phyloP scores from a whole-genome alignment of 2,797 vertebrate genomes.

The Diplodus puntazzo region DNA sequence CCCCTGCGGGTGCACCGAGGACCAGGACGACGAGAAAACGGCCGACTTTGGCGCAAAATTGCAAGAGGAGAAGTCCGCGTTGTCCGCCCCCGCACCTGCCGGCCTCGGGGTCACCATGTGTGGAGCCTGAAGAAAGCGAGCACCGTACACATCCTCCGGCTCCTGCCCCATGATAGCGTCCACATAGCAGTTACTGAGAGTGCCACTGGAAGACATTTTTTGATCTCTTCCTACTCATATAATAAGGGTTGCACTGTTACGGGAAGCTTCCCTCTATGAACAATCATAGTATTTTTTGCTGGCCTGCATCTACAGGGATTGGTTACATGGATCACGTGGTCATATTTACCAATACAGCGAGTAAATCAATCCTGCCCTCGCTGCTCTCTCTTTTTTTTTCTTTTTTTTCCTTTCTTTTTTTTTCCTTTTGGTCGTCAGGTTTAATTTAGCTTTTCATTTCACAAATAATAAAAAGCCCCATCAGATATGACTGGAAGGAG shows the following conservation, averaged over 20 bases:
- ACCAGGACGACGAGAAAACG: conserved; percentile 94
- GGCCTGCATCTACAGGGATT: conserved; percentile 96
- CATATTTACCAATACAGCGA: conserved; percentile 99
- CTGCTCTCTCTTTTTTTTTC: conserved; percentile 69
- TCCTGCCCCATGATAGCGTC: conserved; percentile 97
- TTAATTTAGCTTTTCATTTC: conserved; percentile 80
- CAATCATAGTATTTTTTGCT: conserved; percentile 98
- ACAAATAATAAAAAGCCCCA: conserved; percentile 62
- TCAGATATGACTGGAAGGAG: conserved; percentile 44
- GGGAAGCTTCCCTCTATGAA: conserved; percentile 94
- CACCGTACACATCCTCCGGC: conserved; percentile 93
- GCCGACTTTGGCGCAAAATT: conserved; percentile 96
- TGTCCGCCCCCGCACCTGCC: conserved; percentile 90
- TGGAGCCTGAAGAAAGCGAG: conserved; percentile 91
- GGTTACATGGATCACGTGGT: conserved; percentile 99
- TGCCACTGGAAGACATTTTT: conserved; percentile 98
- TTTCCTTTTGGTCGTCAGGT: conserved; percentile 65
- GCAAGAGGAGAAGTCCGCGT: conserved; percentile 95
- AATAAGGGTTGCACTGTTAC: conserved; percentile 94
- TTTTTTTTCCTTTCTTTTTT: conserved; percentile 65
- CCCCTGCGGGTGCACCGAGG: conserved; percentile 93
- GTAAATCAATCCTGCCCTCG: conserved; percentile 95
- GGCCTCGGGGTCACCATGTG: conserved; percentile 92
- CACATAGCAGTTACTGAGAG: conserved; percentile 97
- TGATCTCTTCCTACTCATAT: conserved; percentile 92